A percentile compares a stretch with the other conserved stretches of the same genome.
Conservation (phyloP, 2,113 vertebrate species). For the Myotis davidii region DNA sequence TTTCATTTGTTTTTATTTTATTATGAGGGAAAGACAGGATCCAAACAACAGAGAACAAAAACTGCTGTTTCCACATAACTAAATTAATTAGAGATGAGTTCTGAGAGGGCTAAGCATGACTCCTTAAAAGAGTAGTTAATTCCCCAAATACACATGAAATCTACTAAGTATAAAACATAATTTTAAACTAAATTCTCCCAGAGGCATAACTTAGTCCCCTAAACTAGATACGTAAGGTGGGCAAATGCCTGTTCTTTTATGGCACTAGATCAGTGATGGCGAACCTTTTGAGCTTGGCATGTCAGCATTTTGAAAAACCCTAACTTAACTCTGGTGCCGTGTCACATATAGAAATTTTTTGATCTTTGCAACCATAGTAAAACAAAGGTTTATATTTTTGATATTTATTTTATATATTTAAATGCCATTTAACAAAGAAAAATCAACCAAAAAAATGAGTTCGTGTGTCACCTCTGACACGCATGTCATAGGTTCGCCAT, state of each 20-base stretch:
- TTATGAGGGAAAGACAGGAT: background rate
- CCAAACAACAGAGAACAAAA: background rate
- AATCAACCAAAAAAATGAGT: too few species aligned
- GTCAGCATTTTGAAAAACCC: too few species aligned
- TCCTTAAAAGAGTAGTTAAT: constrained; percentile 36
- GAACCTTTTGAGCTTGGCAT: too few species aligned
- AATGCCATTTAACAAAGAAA: too few species aligned
- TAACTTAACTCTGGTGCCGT: too few species aligned
- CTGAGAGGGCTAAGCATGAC: background rate
- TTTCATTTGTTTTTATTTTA: constrained; percentile 19
- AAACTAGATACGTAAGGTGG: constrained; percentile 24
- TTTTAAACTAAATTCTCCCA: constrained; percentile 49
- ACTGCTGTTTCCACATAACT: background rate
- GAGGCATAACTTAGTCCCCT: constrained; percentile 5
- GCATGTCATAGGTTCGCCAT: too few species aligned
- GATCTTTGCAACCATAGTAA: too few species aligned
- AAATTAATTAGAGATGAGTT: constrained; percentile 41
- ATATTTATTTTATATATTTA: too few species aligned
- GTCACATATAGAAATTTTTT: too few species aligned
- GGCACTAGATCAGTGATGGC: background rate
- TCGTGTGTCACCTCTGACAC: too few species aligned
- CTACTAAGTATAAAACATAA: constrained; percentile 34
- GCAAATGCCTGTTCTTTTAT: constrained; percentile 38
- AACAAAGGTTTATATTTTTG: too few species aligned
- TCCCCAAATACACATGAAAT: background rate